Evolutionary conservation across 1,140 invertebrate genomes (phyloP), one percentile per base, ranked within the genome.

Genomic region (Cotesia glomerata): DNA sequence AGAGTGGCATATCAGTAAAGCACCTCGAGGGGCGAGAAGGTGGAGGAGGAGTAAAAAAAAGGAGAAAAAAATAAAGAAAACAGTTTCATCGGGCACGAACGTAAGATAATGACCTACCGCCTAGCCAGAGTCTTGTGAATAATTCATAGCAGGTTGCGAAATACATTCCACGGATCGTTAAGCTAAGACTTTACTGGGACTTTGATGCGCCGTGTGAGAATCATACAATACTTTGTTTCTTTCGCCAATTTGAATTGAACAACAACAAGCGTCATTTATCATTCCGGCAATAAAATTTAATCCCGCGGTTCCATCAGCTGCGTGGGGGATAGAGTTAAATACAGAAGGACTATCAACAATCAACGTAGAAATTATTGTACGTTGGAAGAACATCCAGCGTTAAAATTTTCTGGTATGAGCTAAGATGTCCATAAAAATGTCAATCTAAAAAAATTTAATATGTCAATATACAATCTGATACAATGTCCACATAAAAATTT

Each of bases 101-200:
- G 58, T 39, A 66, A 75, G 71, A 75, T 75, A 75, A 75, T 75
- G 74, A 75, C 74, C 74, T 70, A 75, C 74, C 74, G 71, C 70
- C 71, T 72, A 69, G 71, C 71, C 65, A 14, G 36, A 14, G 54
- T 36, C 52, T 65, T 51, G 66, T 75, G 74, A 75, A 75, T 75
- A 75, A 75, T 75, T 75, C 74, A 75, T 75, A 62, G 14, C n/a
- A 26, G 62, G 63, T 64, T 75, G 66, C 56, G 74, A 75, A 75
- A 75, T 72, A 70, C 71, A 72, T 69, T 72, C 61, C 58, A 62
- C 58, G 74, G 71, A 75, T 72, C 74, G 74, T 75, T 75, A 72
- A 75, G 54, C 67, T 61, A 64, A 36, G 45, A 56, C 39, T 45
- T 11, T 45, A 45, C 39, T 65, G 63, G 32, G 49, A 72, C 67